Evolutionary conservation across 2,113 vertebrate species (phyloP).

Genomic region (Ammospiza caudacuta): DNA sequence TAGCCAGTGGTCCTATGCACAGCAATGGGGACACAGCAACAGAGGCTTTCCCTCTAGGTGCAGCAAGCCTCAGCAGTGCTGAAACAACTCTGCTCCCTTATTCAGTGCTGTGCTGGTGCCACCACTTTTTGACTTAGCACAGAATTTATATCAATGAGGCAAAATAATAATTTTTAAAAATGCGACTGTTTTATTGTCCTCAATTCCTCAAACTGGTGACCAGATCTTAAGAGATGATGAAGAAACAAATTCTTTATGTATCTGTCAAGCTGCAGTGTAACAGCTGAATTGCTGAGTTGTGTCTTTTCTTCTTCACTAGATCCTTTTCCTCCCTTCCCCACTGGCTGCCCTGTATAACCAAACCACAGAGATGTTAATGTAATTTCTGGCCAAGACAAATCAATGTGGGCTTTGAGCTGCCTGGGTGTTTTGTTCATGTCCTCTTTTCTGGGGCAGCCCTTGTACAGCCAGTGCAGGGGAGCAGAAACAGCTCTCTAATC

Average conservation of each 20-base stretch:
- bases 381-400: slow-evolving; percentile 24
- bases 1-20: neutral
- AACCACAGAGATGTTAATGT: neutral
- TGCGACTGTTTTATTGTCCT: neutral
- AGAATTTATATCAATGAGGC: neutral
- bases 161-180: neutral
- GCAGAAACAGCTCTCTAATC: slow-evolving; percentile 1
- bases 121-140: neutral
- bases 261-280: neutral
- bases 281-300: neutral
- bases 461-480: neutral
- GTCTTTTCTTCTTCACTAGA: neutral
- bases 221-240: neutral
- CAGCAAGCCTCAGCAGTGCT: neutral
- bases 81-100: neutral
- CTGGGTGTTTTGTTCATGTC: neutral
- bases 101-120: neutral
- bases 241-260: neutral
- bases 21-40: fast-evolving
- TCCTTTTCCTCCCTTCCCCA: neutral
- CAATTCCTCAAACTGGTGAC: neutral
- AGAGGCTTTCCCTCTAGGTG: neutral
- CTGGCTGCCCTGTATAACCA: neutral
- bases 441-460: slow-evolving; percentile 23
- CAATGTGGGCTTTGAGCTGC: slow-evolving; percentile 7